These are phyloP conservation scores for Mirounga angustirostris DNA, from an alignment of 2,113 vertebrate species.

Conservation along the genomic window DNA sequence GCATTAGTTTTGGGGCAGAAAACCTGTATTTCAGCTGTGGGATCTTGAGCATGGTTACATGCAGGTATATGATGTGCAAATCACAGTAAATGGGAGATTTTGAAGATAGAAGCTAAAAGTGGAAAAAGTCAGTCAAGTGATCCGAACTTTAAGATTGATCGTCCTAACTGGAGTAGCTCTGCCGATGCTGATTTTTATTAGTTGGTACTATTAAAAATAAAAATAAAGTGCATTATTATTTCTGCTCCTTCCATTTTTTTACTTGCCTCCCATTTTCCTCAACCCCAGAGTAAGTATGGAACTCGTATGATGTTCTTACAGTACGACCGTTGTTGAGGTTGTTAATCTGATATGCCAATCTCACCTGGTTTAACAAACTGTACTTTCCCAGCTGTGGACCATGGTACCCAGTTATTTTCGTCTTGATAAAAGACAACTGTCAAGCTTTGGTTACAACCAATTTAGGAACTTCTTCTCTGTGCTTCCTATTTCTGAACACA, in stretches of 20 bases:
- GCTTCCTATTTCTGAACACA: constrained; percentile 7
- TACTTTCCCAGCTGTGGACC: not conserved
- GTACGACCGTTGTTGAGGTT: not conserved
- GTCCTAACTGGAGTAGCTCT: not conserved
- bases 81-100: not conserved
- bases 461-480: not conserved
- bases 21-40: not conserved
- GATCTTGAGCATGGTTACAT: not conserved
- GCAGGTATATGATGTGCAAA: not conserved
- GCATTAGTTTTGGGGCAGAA: not conserved
- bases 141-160: not conserved
- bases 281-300: not conserved
- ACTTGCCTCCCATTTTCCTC: not conserved
- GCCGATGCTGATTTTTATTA: not conserved
- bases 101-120: not conserved
- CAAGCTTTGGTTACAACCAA: not conserved
- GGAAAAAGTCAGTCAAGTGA: not conserved
- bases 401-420: not conserved
- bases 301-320: not conserved
- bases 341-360: not conserved
- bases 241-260: not conserved
- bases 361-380: not conserved
- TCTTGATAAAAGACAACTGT: constrained; percentile 23
- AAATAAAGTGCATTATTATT: not conserved
- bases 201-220: not conserved